Evolutionary conservation across 53 echinoderm and acorn worm genomes (phyloP).

Genomic region (Actinopyga echinites): DNA sequence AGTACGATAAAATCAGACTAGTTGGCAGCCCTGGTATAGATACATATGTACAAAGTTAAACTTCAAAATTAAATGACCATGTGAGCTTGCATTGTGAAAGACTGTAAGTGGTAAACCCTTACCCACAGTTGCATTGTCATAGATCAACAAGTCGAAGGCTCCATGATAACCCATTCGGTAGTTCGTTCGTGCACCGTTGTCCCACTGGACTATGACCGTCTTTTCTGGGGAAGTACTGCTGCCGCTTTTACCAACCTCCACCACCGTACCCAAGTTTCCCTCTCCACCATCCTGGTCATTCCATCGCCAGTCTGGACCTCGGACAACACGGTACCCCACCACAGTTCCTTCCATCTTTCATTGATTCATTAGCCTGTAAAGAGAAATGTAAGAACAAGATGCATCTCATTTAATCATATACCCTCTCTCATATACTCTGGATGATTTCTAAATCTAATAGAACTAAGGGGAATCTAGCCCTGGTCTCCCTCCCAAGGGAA

Average conservation of each 20-base stretch:
- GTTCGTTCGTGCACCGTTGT: constrained; percentile 93
- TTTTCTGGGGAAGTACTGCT: constrained; percentile 93
- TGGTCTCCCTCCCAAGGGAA: too few species aligned
- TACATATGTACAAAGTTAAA: too few species aligned
- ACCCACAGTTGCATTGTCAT: constrained; percentile 94
- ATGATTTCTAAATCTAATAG: too few species aligned
- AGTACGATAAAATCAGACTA: too few species aligned
- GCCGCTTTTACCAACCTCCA: constrained; percentile 85
- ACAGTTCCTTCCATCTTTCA: constrained; percentile 15
- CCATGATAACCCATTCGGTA: constrained; percentile 94
- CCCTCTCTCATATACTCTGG: too few species aligned
- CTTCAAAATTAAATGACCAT: too few species aligned
- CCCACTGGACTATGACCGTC: constrained; percentile 98
- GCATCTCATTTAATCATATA: too few species aligned
- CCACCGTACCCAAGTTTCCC: constrained; percentile 90
- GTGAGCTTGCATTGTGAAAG: too few species aligned
- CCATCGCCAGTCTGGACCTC: constrained; percentile 99
- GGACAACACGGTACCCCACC: constrained; percentile 84
- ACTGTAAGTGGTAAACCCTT: neutral
- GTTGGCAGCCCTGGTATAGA: too few species aligned
- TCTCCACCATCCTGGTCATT: constrained; percentile 92
- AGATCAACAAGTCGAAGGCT: constrained; percentile 76
- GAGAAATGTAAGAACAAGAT: too few species aligned
- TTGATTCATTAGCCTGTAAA: too few species aligned
- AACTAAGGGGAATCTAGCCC: too few species aligned